Evolutionary conservation across 2,113 vertebrate species (phyloP), one percentile per base, ranked within the genome.

Genomic region (Odobenus rosmarus): DNA sequence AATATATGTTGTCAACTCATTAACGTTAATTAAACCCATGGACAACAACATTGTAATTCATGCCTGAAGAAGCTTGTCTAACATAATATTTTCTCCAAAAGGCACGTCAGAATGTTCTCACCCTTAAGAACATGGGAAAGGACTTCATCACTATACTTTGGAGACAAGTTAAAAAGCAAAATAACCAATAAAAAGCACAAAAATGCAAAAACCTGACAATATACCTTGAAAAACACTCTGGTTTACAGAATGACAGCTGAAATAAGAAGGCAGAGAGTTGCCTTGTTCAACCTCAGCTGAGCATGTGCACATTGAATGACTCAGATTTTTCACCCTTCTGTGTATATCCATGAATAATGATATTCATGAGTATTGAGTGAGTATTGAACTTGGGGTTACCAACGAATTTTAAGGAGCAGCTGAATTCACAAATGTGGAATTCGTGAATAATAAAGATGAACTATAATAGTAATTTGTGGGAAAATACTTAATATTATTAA

Each of bases 401-500:
- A 42, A 21, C 15, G 24, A 57, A 62, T 57, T 96, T 84, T 76
- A 69, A 5, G 7, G 9, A 26, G 14, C 10, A 76, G 15, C 3
- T 51, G 12, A 92, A 89, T 80, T 62, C 31, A 4, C 26, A 92
- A 59, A 46, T 81, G 36, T n/a, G 5, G 19, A 21, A 61, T 82
- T 42, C 14, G 11, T 42, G 18, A 72, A 67, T 42, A 62, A n/a
- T 39, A 36, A 69, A 1, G 36, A 49, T 67, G 31, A 85, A 5
- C 51, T 77, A 1, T 62, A 53, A 31, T 49, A 76, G 9, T 15
- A 93, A 72, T 49, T 49, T 91, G n/a, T 64, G 9, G 16, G 12
- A 28, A 72, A 7, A 64, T 31, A 72, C 10, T 86, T 93, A 93
- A 72, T 13, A 79, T 49, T 87, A 84, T 85, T 61, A 53, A 95